Evolutionary conservation across 2,797 vertebrate species (phyloP), one percentile per base, ranked within the genome.

Genomic region (Myotis planiceps): DNA sequence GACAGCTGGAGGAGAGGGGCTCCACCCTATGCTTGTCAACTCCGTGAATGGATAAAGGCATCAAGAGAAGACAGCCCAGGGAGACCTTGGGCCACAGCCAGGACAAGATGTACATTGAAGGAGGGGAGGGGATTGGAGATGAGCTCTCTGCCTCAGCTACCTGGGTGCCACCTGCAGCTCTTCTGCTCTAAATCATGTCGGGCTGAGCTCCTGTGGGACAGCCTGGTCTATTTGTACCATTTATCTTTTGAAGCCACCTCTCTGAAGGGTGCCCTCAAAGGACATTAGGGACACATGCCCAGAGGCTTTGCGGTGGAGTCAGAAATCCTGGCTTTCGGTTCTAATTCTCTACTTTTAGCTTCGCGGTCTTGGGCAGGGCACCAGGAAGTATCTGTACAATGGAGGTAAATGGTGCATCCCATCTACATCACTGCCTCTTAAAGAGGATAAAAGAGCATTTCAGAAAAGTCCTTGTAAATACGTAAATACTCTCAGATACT

Each of bases 21-120:
- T 49, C 37, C 6, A 19, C 78, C 39, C 29, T 71, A 85, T 63
- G 90, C 82, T 55, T 90, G 51, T 93, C 78, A 47, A 23, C 19
- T 85, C 63, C 39, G 4, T 68, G 82, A 80, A 80, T 58, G 39
- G 79, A 83, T 95, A 86, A 85, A 92, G 69, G 51, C 76, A 34
- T 93, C 90, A 60, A 71, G 82, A 94, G 65, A 75, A 32, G 42
- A 83, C 27, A 32, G 58, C 25, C 80, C 49, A 42, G 65, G 60
- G 78, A 53, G 23, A n/a, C 32, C 80, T 63, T 78, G 88, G 37
- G 74, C 69, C 25, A 60, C 7, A 78, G 81, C 72, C 68, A 90
- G 45, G 81, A 55, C 27, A 78, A 87, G 89, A 5, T 39, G 12
- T 13, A 37, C 79, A 66, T 1, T 6, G 1, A 92, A 88, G 81